Conservation (phyloP, 2,113 vertebrate species). For the Irena cyanogastra region DNA sequence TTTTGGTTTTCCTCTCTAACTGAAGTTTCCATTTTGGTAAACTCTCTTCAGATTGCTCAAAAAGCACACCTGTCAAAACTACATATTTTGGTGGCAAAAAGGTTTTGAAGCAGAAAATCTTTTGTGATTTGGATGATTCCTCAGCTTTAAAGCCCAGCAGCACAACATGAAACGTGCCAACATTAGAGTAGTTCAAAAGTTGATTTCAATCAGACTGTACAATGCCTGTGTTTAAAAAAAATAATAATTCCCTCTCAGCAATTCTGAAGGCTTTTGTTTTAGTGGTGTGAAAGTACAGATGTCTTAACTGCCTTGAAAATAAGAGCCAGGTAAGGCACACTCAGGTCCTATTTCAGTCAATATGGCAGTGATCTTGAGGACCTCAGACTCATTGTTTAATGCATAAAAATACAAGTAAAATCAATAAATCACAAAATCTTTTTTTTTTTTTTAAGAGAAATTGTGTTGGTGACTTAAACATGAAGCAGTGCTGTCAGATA, state of each 20-base stretch:
- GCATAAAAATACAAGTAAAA: background rate
- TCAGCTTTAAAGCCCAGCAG: background rate
- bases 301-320: background rate
- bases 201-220: background rate
- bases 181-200: background rate
- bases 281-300: background rate
- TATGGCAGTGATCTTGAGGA: background rate
- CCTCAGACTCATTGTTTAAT: background rate
- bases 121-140: background rate
- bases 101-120: background rate
- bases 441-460: background rate
- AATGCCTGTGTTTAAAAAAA: fast-evolving
- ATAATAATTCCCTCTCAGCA: background rate
- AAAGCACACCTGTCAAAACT: background rate
- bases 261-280: background rate
- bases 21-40: background rate
- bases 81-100: background rate
- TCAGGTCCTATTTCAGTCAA: background rate
- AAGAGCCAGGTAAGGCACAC: background rate
- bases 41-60: background rate
- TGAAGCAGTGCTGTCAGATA: background rate
- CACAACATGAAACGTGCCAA: background rate
- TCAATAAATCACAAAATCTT: too few relatives aligned
- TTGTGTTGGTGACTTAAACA: background rate
- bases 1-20: background rate